Percentiles rank a stretch among this genome's conserved stretches.
Evolutionary conservation across 2,888 invertebrate genomes (phyloP).

Genomic region (Helobdella robusta): DNA sequence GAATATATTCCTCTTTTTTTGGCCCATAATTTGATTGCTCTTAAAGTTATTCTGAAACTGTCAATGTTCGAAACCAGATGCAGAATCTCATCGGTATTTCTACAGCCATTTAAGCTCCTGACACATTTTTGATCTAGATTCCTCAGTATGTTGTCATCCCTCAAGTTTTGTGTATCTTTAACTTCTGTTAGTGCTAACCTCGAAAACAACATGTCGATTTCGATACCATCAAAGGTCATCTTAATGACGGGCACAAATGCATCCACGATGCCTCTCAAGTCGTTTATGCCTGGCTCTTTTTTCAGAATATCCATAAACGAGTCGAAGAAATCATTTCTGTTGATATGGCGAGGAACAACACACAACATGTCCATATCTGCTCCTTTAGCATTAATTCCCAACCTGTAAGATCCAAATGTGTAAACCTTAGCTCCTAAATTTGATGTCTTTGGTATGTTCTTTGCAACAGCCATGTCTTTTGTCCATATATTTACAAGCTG

Average conservation of each 20-base stretch:
- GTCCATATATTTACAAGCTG: conserved; percentile 88
- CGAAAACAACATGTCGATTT: conserved; percentile 93
- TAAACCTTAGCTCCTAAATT: no score
- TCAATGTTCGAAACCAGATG: conserved; percentile 87
- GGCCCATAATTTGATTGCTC: conserved; percentile 95
- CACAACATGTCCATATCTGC: conserved; percentile 98
- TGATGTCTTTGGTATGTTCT: conserved; percentile 82
- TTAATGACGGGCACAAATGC: conserved; percentile 98
- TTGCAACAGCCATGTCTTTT: conserved; percentile 68
- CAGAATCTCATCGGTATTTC: conserved; percentile 96
- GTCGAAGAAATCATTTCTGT: conserved; percentile 85
- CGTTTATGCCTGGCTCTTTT: conserved; percentile 72
- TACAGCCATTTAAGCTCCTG: conserved; percentile 83
- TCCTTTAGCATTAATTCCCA: conserved; percentile 80
- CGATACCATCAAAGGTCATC: conserved; percentile 95
- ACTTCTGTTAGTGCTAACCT: conserved; percentile 87
- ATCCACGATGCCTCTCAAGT: conserved; percentile 75
- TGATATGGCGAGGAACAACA: conserved; percentile 91
- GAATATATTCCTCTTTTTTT: conserved; percentile 98
- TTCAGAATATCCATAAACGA: conserved; percentile 84
- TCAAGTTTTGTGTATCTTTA: conserved; percentile 75
- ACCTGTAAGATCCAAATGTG: conserved; percentile 91
- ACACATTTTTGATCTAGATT: conserved; percentile 93
- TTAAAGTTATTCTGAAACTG: conserved; percentile 79
- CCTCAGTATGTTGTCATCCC: conserved; percentile 70